Percentiles rank a stretch among this genome's conserved stretches.
phyloP scores from a whole-genome alignment of 2,888 invertebrate species.

The Blomia tropicalis region DNA sequence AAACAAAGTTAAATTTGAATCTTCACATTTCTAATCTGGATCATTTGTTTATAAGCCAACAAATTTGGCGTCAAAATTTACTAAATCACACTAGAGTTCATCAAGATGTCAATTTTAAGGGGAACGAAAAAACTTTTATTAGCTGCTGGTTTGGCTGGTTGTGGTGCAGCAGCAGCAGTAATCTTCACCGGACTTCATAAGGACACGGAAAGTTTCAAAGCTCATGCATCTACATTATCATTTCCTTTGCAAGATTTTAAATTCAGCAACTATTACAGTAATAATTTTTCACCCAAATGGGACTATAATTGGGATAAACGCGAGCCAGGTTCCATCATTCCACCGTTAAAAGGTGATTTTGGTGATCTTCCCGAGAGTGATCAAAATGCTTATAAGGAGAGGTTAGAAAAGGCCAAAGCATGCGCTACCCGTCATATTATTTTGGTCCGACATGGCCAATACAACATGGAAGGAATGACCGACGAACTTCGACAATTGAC shows the following conservation, averaged over 20 bases:
- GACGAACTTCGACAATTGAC: conserved; percentile 63
- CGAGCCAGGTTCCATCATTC: conserved; percentile 49
- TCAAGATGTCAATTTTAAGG: conserved; percentile 24
- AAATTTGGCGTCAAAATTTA: no score
- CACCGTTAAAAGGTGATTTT: conserved; percentile 40
- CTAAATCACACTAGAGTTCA: no score
- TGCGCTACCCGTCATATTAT: conserved; percentile 62
- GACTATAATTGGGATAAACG: conserved; percentile 69
- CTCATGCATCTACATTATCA: conserved; percentile 12
- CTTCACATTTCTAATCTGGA: no score
- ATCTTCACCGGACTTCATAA: conserved; percentile 23
- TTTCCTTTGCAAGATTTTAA: neutral
- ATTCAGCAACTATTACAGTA: conserved; percentile 12
- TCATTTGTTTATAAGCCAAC: no score
- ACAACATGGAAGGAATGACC: conserved; percentile 52
- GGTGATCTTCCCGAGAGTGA: conserved; percentile 38
- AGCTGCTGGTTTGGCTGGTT: conserved; percentile 26
- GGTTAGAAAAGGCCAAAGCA: conserved; percentile 44
- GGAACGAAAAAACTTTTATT: conserved; percentile 24
- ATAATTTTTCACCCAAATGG: conserved; percentile 44
- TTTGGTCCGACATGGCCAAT: conserved; percentile 87
- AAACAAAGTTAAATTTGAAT: neutral
- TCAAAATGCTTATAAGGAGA: conserved; percentile 51
- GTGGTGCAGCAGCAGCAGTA: conserved; percentile 25
- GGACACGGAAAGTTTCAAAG: conserved; percentile 23